Percentiles rank a stretch among this genome's conserved stretches.
Evolutionary conservation across 1,140 invertebrate species (phyloP).

Genomic region (Chironomus striatipennis): DNA sequence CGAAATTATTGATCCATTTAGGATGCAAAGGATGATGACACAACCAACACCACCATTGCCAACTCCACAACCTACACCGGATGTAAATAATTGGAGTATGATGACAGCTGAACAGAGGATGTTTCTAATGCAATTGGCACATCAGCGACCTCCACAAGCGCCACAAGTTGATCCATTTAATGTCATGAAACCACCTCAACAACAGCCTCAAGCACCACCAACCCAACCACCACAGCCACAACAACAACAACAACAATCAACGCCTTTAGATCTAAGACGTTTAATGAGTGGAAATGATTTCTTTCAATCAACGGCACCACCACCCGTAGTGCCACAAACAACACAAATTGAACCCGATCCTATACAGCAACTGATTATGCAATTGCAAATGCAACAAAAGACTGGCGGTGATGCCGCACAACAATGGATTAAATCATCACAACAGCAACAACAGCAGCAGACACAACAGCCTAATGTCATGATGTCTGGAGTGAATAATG

Average conservation of each 20-base stretch:
- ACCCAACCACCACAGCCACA: constrained; percentile 37
- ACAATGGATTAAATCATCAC: constrained; percentile 17
- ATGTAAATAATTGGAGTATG: constrained; percentile 28
- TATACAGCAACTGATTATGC: constrained; percentile 25
- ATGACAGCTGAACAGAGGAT: not conserved
- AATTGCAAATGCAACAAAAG: constrained; percentile 30
- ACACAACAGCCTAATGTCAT: not conserved
- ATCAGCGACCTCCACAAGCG: constrained; percentile 32
- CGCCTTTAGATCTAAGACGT: not conserved
- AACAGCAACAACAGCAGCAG: not conserved
- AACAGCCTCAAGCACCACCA: constrained; percentile 34
- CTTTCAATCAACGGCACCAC: constrained; percentile 25
- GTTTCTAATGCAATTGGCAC: constrained; percentile 30
- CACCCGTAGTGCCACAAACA: constrained; percentile 24
- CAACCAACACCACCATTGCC: constrained; percentile 30
- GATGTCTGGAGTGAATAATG: not conserved
- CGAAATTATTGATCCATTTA: constrained; percentile 32
- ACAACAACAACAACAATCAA: constrained; percentile 29
- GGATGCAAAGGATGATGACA: constrained; percentile 26
- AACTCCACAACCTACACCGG: constrained; percentile 34
- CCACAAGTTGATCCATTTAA: constrained; percentile 32
- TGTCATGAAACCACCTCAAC: constrained; percentile 38
- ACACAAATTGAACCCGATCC: constrained; percentile 26
- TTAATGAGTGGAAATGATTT: constrained; percentile 19
- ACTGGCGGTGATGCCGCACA: not conserved